Evolutionary conservation across 2,797 vertebrate genomes (phyloP).

Genomic region (Alca torda): DNA sequence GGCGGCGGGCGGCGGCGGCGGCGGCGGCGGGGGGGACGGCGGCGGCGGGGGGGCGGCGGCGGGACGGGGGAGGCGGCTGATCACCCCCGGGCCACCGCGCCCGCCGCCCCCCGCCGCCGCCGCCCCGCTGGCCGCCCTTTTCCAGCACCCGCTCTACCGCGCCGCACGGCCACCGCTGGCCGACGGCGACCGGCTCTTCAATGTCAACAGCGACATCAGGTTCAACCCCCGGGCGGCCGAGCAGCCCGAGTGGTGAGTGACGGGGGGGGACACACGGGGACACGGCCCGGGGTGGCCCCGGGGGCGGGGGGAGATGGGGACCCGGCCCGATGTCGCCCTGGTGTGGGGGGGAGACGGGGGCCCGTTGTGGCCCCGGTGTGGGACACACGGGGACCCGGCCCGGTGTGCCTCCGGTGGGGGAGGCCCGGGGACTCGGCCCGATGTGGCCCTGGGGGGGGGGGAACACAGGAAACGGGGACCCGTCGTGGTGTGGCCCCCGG

Average conservation of each 20-base stretch:
- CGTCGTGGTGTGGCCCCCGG: not conserved
- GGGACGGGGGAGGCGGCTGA: slow-evolving; percentile 70
- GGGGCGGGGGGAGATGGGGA: too few species aligned
- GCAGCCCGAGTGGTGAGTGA: slow-evolving; percentile 85
- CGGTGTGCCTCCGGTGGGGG: too few species aligned
- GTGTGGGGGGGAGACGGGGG: too few species aligned
- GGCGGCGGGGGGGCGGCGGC: slow-evolving; percentile 53
- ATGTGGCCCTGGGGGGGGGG: too few species aligned
- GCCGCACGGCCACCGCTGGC: slow-evolving; percentile 76
- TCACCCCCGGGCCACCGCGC: slow-evolving; percentile 18
- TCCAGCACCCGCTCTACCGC: slow-evolving; percentile 85
- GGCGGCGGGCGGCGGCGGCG: not conserved
- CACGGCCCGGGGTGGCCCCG: not conserved
- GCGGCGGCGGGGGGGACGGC: slow-evolving; percentile 29
- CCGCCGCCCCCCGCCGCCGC: not conserved
- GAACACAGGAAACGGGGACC: not conserved
- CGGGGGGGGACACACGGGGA: not conserved
- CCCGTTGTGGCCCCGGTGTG: too few species aligned
- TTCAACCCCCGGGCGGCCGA: slow-evolving; percentile 89
- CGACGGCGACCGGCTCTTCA: slow-evolving; percentile 89
- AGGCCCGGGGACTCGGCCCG: too few species aligned
- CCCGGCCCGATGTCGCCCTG: too few species aligned
- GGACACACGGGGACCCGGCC: too few species aligned
- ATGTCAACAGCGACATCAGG: slow-evolving; percentile 89
- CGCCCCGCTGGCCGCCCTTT: slow-evolving; percentile 82